Evolutionary conservation across 2,797 vertebrate species (phyloP).

Genomic region (Scyliorhinus canicula): DNA sequence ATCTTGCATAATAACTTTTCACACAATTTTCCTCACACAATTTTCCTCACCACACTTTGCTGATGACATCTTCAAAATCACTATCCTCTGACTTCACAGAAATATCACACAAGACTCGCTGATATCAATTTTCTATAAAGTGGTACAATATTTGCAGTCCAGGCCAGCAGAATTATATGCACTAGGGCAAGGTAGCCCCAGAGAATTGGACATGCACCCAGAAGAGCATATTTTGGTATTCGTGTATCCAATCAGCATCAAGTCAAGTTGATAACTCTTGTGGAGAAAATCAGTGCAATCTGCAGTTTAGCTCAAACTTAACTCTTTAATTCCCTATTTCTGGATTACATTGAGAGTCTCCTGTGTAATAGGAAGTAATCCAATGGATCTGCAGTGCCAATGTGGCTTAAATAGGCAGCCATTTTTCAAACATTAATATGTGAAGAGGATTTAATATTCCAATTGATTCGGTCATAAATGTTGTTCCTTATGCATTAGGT

Average conservation of each 20-base stretch:
- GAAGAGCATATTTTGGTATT: not conserved
- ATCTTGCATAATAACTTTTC: not conserved
- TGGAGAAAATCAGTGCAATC: not conserved
- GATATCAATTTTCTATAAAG: not conserved
- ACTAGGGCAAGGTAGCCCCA: not conserved
- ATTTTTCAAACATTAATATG: not conserved
- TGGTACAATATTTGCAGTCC: not conserved
- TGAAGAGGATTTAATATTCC: not conserved
- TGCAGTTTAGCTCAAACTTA: not conserved
- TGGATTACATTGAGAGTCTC: not conserved
- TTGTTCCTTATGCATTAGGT: not conserved
- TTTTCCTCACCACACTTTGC: not conserved
- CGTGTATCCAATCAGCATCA: not conserved
- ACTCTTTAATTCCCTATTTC: not conserved
- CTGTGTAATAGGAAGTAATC: not conserved
- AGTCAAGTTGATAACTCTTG: not conserved
- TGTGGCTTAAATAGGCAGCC: not conserved
- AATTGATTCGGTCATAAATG: not conserved
- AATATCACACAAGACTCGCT: not conserved
- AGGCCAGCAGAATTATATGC: not conserved
- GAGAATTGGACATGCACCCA: not conserved
- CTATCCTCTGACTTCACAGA: not conserved
- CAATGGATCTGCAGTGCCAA: not conserved
- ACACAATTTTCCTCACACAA: no score
- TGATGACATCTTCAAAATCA: no score